Conservation (phyloP, 2,797 vertebrate species). For the Tolypeutes matacus region DNA sequence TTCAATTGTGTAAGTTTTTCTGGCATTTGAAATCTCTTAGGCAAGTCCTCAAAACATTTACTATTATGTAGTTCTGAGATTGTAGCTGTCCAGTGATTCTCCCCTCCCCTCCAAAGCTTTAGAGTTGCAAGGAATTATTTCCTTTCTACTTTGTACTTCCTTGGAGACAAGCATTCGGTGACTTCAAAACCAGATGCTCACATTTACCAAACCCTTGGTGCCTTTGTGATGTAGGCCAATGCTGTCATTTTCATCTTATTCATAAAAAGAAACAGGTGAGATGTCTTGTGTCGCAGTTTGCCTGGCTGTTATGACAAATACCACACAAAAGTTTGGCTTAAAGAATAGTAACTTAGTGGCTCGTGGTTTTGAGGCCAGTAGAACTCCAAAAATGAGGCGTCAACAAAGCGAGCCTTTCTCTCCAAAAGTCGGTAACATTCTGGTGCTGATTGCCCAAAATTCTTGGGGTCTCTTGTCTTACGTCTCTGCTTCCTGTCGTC, state of each 20-base stretch:
- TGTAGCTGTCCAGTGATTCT: not conserved
- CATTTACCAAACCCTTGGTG: not conserved
- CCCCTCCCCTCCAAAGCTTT: fast-evolving
- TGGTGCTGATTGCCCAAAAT: too few relatives aligned
- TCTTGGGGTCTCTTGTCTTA: too few relatives aligned
- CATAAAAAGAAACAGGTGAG: not conserved
- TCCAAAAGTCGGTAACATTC: too few relatives aligned
- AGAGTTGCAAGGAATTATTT: not conserved
- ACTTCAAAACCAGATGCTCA: not conserved
- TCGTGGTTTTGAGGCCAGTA: too few relatives aligned
- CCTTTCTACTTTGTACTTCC: not conserved
- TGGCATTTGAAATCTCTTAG: constrained; percentile 10
- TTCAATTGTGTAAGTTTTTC: not conserved
- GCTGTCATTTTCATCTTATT: not conserved
- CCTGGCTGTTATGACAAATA: too few relatives aligned
- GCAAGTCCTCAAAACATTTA: not conserved
- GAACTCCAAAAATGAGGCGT: too few relatives aligned
- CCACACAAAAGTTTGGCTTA: too few relatives aligned
- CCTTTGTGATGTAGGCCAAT: not conserved
- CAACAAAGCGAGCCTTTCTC: too few relatives aligned
- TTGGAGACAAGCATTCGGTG: not conserved
- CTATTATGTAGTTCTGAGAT: not conserved
- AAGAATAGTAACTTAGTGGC: too few relatives aligned
- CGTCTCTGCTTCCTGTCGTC: too few relatives aligned
- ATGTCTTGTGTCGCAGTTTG: not conserved